phyloP scores from a whole-genome alignment of 2,797 vertebrate genomes.

The Yasuhikotakia modesta region DNA sequence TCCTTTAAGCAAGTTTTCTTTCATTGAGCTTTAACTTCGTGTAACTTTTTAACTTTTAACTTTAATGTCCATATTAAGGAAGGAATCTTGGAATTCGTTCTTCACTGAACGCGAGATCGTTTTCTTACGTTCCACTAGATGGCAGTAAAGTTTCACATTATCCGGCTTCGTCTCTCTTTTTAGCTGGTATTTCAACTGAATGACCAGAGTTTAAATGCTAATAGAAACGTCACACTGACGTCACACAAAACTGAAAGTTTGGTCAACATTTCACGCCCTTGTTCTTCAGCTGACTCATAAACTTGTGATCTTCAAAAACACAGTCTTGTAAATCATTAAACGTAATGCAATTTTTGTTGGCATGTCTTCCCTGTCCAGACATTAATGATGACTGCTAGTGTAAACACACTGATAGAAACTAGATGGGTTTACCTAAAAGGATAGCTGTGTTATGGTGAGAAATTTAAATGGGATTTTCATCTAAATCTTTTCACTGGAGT shows the following conservation, averaged over 20 bases:
- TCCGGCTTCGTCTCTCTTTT: neutral
- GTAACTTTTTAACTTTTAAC: neutral
- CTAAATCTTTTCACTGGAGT: neutral
- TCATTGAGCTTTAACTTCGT: too few species aligned
- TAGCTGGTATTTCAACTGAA: neutral
- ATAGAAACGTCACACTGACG: neutral
- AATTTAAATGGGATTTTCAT: neutral
- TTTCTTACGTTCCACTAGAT: conserved; percentile 63
- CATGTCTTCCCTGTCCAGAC: neutral
- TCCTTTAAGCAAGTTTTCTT: too few species aligned
- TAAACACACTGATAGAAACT: neutral
- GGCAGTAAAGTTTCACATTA: conserved; percentile 64
- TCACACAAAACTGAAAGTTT: neutral
- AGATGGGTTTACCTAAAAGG: neutral
- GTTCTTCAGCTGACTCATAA: neutral
- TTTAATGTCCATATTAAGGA: neutral
- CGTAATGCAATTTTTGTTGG: neutral
- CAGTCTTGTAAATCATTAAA: neutral
- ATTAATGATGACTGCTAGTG: neutral
- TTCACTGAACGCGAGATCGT: too few species aligned
- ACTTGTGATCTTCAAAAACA: neutral
- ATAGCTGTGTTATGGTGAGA: neutral
- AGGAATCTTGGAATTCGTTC: neutral
- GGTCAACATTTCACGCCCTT: neutral
- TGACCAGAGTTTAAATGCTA: neutral